Conservation (phyloP, 2,113 vertebrate genomes). For the Hiodon alosoides region DNA sequence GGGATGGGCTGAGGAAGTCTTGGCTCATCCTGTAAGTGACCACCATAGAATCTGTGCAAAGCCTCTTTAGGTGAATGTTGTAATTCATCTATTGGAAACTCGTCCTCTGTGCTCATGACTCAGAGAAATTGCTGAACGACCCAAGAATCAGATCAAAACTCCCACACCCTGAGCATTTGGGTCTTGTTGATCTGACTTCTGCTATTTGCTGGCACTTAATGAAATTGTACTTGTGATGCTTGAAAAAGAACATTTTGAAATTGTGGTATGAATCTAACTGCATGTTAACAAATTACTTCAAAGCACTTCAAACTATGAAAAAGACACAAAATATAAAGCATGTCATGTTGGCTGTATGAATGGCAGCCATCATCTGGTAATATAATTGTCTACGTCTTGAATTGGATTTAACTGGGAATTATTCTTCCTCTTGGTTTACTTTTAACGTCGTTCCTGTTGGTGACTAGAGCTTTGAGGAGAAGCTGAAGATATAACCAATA, state of each 20-base stretch:
- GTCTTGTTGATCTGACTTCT: slow-evolving; percentile 11
- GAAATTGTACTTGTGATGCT: slow-evolving; percentile 39
- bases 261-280: slow-evolving; percentile 45
- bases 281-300: slow-evolving; percentile 36
- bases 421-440: too few relatives aligned
- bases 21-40: not conserved
- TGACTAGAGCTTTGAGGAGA: too few relatives aligned
- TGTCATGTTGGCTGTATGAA: slow-evolving; percentile 28
- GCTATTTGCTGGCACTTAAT: slow-evolving; percentile 44
- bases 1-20: not conserved
- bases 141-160: slow-evolving; percentile 27
- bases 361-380: not conserved
- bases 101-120: not conserved
- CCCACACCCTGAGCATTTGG: slow-evolving; percentile 18
- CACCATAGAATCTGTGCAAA: not conserved
- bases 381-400: too few relatives aligned
- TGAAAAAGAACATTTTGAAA: slow-evolving; percentile 35
- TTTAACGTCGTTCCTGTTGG: too few relatives aligned
- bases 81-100: slow-evolving; percentile 22
- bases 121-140: slow-evolving; percentile 22
- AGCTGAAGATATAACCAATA: too few relatives aligned
- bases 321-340: slow-evolving; percentile 26
- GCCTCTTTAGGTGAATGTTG: slow-evolving; percentile 9
- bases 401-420: too few relatives aligned
- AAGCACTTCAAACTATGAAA: slow-evolving; percentile 33